Conservation (phyloP, 2,113 vertebrate genomes). For the Hipposideros armiger region DNA sequence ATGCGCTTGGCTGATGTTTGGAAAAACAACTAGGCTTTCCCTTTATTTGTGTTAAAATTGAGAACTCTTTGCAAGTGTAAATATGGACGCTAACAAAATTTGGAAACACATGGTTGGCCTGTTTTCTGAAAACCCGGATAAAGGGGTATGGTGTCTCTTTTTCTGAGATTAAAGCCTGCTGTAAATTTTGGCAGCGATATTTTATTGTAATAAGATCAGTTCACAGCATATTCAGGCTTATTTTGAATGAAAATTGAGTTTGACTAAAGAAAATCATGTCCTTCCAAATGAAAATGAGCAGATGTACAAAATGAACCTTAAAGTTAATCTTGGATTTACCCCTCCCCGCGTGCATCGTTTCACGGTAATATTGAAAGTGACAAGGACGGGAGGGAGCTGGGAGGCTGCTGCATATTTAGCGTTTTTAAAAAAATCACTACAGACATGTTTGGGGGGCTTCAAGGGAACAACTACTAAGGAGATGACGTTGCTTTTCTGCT, state of each 20-base stretch:
- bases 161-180: background rate
- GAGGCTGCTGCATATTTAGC: background rate
- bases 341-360: background rate
- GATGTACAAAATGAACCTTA: constrained; percentile 49
- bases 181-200: constrained; percentile 51
- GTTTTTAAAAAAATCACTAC: background rate
- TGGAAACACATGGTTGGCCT: background rate
- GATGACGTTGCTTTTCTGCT: constrained; percentile 28
- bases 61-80: background rate
- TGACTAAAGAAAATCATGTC: constrained; percentile 60
- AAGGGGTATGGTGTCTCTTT: constrained; percentile 6
- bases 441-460: background rate
- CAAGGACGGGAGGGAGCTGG: fast-evolving
- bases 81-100: background rate
- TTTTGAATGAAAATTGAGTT: constrained; percentile 68
- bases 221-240: background rate
- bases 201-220: constrained; percentile 25
- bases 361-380: background rate
- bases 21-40: background rate
- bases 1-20: background rate
- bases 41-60: constrained; percentile 16
- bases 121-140: background rate
- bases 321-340: constrained; percentile 37
- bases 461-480: background rate
- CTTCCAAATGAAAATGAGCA: constrained; percentile 71